These are phyloP conservation scores for Porites australiensis DNA, from an alignment of 64 coral and sea anemone species.

Conservation along the genomic window DNA sequence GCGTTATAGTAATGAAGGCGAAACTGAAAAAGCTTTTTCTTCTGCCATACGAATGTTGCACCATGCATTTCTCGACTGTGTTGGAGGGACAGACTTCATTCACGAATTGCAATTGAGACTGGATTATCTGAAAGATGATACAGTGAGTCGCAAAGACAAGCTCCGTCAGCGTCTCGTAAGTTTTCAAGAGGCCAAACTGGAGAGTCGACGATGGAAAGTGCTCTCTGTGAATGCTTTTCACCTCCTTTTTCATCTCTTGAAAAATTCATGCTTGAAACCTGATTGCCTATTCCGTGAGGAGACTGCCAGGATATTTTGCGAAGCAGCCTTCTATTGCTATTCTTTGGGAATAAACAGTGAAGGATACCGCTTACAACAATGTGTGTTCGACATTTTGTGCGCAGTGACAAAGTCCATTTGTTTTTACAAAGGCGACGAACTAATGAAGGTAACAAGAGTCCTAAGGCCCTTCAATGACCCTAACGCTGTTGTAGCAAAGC, in stretches of 20 bases:
- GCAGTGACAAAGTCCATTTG: not conserved
- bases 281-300: no score
- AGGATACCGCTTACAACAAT: constrained; percentile 4
- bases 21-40: not conserved
- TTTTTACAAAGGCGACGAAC: not conserved
- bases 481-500: no score
- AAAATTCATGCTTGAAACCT: no score
- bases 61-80: not conserved
- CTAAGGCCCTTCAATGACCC: no score
- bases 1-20: not conserved
- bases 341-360: not conserved
- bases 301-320: no score
- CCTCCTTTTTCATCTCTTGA: no score
- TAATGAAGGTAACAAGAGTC: not conserved
- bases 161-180: no score
- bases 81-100: not conserved
- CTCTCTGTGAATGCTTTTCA: no score
- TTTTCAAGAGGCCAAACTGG: constrained; percentile 19
- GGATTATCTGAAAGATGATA: no score
- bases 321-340: constrained; percentile 29
- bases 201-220: not conserved
- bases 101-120: no score
- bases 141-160: no score
- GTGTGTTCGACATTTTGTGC: not conserved
- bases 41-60: not conserved